Evolutionary conservation across 2,797 vertebrate species (phyloP), one percentile per base, ranked within the genome.

Genomic region (Psittacula derbiana): DNA sequence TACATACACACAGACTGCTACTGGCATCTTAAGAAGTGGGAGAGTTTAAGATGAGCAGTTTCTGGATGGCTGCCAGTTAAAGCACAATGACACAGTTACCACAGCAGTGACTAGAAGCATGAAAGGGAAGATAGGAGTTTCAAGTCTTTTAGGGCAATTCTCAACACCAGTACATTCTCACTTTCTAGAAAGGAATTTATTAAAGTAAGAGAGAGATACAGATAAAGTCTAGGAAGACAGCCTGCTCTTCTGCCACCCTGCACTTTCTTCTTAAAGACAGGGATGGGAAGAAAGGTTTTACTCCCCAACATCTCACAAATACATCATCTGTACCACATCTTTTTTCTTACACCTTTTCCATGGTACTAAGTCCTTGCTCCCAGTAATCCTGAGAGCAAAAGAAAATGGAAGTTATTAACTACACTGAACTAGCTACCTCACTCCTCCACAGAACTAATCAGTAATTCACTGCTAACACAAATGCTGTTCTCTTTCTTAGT

Each of bases 31-130:
- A 18, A 31, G 50, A 30, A 64, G 72, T 40, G 10, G 12, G 3
- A 36, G 10, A 61, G 52, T 30, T 81, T 55, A 28, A 46, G n/a
- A 41, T 9, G 23, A 90, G 72, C 82, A 76, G 40, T 10, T 93
- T 61, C 75, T 28, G 38, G 33, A 24, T 21, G 30, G 38, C 15
- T 82, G 25, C 64, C 72, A 65, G 31, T 36, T 58, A 33, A 47
- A 70, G 36, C 72, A 44, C 0, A 0, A 44, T 16, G 57, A 30
- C 67, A 44, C 28, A 33, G 16, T n/a, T 62, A 62, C 15, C 47
- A 67, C 57, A 65, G 53, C 58, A 84, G 36, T 25, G 23, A 78
- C 61, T 71, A 58, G 62, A 80, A n/a, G 40, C 55, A 73, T 8
- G 10, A 73, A 82, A 92, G 40, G n/a, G 38, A 71, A 62, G 27